phyloP scores from a whole-genome alignment of 2,888 invertebrate genomes.

The Microctonus brassicae region DNA sequence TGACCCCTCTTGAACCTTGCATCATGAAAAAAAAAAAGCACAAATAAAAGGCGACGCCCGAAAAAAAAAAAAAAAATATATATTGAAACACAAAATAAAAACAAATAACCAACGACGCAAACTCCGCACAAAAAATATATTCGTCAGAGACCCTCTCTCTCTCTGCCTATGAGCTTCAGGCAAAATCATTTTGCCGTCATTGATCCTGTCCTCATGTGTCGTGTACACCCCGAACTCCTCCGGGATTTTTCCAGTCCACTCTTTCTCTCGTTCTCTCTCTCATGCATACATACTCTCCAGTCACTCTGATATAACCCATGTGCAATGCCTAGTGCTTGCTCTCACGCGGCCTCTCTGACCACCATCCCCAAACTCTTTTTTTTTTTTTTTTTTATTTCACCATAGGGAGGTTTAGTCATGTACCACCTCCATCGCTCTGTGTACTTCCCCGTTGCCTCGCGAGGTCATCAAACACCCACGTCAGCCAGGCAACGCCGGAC shows the following conservation, averaged over 20 bases:
- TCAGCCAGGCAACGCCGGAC: conserved; percentile 59
- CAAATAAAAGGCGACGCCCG: background rate
- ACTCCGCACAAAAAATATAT: background rate
- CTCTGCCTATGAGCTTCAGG: conserved; percentile 32
- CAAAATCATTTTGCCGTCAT: conserved; percentile 50
- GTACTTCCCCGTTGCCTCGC: conserved; percentile 43
- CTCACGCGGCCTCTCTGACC: conserved; percentile 53
- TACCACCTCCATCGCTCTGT: conserved; percentile 32
- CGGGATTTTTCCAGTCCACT: conserved; percentile 46
- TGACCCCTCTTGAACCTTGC: background rate
- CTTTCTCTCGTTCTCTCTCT: conserved; percentile 10
- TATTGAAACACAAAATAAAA: conserved; percentile 22
- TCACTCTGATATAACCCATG: background rate
- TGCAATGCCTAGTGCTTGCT: conserved; percentile 24
- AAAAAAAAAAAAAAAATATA: conserved; percentile 30
- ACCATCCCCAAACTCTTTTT: conserved; percentile 46
- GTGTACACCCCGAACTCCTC: conserved; percentile 43
- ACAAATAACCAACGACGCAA: conserved; percentile 19
- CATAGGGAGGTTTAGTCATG: conserved; percentile 48
- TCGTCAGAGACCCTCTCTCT: background rate
- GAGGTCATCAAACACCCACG: conserved; percentile 69
- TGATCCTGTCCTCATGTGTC: conserved; percentile 42
- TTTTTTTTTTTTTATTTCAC: no score
- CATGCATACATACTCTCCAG: no score
- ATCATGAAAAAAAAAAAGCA: background rate